phyloP scores from a whole-genome alignment of 2,888 invertebrate genomes.

The Cataglyphis rosenhaueri region DNA sequence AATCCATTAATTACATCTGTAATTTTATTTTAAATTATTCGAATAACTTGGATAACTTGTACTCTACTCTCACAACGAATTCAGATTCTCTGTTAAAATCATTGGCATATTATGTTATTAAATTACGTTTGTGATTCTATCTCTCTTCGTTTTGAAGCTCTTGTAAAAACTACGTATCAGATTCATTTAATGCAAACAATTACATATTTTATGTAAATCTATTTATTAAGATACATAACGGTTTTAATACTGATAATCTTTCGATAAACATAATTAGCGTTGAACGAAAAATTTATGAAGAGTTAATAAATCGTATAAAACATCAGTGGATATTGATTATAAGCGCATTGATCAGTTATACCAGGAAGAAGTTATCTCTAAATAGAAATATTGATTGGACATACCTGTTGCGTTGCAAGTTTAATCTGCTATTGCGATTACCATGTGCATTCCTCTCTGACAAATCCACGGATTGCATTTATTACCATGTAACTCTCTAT shows the following conservation, averaged over 20 bases:
- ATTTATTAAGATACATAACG: neutral
- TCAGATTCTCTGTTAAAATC: neutral
- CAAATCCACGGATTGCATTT: constrained; percentile 49
- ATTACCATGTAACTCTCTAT: constrained; percentile 16
- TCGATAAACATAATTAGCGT: constrained; percentile 44
- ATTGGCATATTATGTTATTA: neutral
- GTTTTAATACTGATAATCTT: neutral
- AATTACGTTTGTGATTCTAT: neutral
- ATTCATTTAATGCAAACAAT: neutral
- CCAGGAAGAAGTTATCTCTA: constrained; percentile 32
- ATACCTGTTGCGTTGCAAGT: constrained; percentile 41
- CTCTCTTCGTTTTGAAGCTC: neutral
- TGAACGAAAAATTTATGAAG: constrained; percentile 49
- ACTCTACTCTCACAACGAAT: neutral
- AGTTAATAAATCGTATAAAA: constrained; percentile 50
- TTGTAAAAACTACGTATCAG: neutral
- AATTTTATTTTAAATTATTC: constrained; percentile 15
- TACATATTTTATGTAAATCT: neutral
- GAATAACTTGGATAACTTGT: neutral
- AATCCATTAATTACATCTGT: neutral
- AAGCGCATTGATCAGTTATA: constrained; percentile 25
- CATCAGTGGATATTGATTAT: constrained; percentile 23
- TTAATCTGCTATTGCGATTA: constrained; percentile 51
- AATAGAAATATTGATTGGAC: constrained; percentile 45
- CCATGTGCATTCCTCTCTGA: constrained; percentile 46